Conservation (phyloP, 2,888 invertebrate genomes). For the Trissonchulus latispiculum region DNA sequence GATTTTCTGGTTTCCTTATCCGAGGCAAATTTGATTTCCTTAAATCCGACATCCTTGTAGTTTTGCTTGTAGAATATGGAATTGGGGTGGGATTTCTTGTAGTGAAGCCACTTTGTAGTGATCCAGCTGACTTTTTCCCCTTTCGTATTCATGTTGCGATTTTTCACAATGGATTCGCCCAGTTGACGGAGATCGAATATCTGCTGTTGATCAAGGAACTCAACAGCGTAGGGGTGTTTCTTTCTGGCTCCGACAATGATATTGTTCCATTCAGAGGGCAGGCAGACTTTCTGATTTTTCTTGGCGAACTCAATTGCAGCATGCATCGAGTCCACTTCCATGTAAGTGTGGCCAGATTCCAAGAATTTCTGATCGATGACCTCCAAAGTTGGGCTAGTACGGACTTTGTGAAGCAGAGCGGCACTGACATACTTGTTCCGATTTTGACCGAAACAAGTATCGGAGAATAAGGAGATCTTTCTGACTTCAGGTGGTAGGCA, state of each 20-base stretch:
- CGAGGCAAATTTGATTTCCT: constrained; percentile 5
- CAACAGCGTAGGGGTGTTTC: not conserved
- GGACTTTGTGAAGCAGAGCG: not conserved
- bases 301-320: constrained; percentile 14
- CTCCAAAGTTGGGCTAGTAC: not conserved
- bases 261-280: constrained; percentile 1
- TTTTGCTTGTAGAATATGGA: constrained; percentile 10
- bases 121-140: constrained; percentile 4
- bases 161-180: not conserved
- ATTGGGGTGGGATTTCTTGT: not conserved
- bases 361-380: constrained; percentile 16
- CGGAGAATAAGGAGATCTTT: not conserved
- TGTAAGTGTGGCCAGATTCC: constrained; percentile 17
- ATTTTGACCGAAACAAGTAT: constrained; percentile 9
- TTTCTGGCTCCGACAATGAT: not conserved
- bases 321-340: constrained; percentile 20
- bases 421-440: not conserved
- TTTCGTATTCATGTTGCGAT: not conserved
- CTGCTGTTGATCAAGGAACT: not conserved
- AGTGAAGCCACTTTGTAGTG: constrained; percentile 2
- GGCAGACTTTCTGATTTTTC: not conserved
- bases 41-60: constrained; percentile 9
- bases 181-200: not conserved
- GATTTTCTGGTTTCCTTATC: too few species aligned
- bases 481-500: not conserved